Percentiles rank a stretch among this genome's conserved stretches.
These are phyloP conservation scores for Achlya flavicornis DNA, from an alignment of 2,888 invertebrate species.

Conservation along the genomic window DNA sequence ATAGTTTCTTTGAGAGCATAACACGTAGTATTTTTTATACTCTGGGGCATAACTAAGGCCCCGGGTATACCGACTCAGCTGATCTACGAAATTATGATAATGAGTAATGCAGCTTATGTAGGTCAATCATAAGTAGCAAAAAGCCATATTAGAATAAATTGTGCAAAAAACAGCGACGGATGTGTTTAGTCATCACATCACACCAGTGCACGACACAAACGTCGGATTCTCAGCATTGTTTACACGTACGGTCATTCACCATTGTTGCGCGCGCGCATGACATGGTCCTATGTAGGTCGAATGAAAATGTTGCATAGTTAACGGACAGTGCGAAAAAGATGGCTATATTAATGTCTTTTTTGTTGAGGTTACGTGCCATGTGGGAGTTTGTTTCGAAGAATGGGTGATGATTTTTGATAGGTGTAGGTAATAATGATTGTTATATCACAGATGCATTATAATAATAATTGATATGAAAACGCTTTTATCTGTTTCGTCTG, in stretches of 20 bases:
- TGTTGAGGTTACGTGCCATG: background rate
- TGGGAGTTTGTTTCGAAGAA: background rate
- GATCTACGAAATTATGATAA: background rate
- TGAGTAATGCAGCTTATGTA: background rate
- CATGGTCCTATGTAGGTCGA: constrained; percentile 24
- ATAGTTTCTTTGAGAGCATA: too few species aligned
- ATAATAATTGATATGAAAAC: too few species aligned
- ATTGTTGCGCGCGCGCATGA: constrained; percentile 35
- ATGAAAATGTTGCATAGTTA: constrained; percentile 1
- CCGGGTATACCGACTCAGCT: background rate
- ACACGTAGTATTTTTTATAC: too few species aligned
- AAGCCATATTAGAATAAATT: background rate
- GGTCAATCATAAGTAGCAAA: constrained; percentile 2
- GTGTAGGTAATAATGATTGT: background rate
- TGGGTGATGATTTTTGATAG: background rate
- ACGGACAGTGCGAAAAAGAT: background rate
- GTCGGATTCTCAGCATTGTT: constrained; percentile 41
- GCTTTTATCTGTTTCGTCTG: too few species aligned
- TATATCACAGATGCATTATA: background rate
- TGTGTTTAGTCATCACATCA: constrained; percentile 5
- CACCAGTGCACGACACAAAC: constrained; percentile 15
- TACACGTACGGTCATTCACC: constrained; percentile 59
- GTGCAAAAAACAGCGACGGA: constrained; percentile 3
- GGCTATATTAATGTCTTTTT: background rate
- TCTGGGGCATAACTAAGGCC: too few species aligned